Conservation (phyloP, 2,888 invertebrate species). For the Auanema freiburgensis region DNA sequence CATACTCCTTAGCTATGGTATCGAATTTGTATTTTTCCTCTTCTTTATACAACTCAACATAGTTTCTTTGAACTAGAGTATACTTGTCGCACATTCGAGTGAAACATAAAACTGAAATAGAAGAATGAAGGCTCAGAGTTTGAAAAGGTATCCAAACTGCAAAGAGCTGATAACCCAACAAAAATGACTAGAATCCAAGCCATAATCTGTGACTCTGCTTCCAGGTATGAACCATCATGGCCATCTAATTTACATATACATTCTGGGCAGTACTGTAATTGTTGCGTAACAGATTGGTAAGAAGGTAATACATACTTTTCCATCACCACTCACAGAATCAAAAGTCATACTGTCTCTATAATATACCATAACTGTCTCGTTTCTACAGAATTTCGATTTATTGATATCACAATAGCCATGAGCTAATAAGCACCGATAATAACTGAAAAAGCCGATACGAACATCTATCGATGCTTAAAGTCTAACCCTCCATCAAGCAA, state of each 20-base stretch:
- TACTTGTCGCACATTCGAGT: slow-evolving; percentile 58
- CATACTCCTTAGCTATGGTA: slow-evolving; percentile 51
- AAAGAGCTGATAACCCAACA: slow-evolving; percentile 38
- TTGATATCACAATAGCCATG: slow-evolving; percentile 42
- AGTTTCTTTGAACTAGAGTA: slow-evolving; percentile 54
- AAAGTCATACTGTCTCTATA: slow-evolving; percentile 27
- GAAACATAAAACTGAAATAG: slow-evolving; percentile 44
- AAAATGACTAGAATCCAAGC: slow-evolving; percentile 49
- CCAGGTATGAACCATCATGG: slow-evolving; percentile 39
- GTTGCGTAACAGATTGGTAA: background rate
- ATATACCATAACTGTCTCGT: slow-evolving; percentile 30
- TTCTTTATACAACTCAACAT: slow-evolving; percentile 54
- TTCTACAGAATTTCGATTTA: slow-evolving; percentile 35
- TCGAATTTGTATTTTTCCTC: slow-evolving; percentile 54
- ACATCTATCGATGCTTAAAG: background rate
- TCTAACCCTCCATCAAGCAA: slow-evolving; percentile 51
- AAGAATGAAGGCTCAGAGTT: background rate
- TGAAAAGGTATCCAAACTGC: slow-evolving; percentile 22
- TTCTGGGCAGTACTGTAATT: slow-evolving; percentile 48
- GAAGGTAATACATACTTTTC: slow-evolving; percentile 28
- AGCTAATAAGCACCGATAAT: slow-evolving; percentile 49
- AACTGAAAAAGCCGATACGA: slow-evolving; percentile 23
- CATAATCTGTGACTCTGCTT: slow-evolving; percentile 52
- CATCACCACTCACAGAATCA: slow-evolving; percentile 32
- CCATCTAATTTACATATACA: slow-evolving; percentile 49